These are phyloP conservation scores for Mungos mungo DNA, from an alignment of 2,113 vertebrate genomes.

Conservation along the genomic window DNA sequence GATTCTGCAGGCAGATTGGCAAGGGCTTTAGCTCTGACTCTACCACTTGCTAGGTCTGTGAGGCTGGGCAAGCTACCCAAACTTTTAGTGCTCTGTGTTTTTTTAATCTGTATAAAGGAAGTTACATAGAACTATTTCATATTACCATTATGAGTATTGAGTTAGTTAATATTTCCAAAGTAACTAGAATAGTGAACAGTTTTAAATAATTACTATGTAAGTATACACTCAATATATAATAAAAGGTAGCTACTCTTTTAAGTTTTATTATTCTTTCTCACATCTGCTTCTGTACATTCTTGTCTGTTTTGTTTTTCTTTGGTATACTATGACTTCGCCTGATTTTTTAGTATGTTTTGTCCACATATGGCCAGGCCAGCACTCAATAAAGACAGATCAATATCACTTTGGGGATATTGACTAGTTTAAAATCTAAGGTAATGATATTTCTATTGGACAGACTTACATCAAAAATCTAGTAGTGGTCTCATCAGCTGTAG, in stretches of 20 bases:
- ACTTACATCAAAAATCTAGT: neutral
- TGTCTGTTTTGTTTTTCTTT: neutral
- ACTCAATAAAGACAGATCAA: neutral
- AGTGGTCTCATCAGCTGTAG: neutral
- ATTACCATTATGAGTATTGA: neutral
- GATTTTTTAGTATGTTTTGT: neutral
- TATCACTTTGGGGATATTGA: neutral
- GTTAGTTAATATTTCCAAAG: neutral
- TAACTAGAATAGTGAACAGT: neutral
- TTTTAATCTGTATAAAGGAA: neutral
- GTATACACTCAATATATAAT: neutral
- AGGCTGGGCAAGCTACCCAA: neutral
- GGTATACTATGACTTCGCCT: neutral
- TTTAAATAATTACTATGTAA: neutral
- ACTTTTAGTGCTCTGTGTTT: neutral
- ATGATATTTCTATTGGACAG: neutral
- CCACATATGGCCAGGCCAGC: neutral
- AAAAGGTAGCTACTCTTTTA: neutral
- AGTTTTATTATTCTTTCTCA: neutral
- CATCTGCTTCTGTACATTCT: neutral
- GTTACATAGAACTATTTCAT: neutral
- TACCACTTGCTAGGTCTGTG: too few species aligned
- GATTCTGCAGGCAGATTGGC: neutral
- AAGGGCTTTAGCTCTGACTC: neutral
- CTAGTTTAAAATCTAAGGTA: neutral